phyloP scores from a whole-genome alignment of 2,888 invertebrate species.

The Gasteruption jaculator region DNA sequence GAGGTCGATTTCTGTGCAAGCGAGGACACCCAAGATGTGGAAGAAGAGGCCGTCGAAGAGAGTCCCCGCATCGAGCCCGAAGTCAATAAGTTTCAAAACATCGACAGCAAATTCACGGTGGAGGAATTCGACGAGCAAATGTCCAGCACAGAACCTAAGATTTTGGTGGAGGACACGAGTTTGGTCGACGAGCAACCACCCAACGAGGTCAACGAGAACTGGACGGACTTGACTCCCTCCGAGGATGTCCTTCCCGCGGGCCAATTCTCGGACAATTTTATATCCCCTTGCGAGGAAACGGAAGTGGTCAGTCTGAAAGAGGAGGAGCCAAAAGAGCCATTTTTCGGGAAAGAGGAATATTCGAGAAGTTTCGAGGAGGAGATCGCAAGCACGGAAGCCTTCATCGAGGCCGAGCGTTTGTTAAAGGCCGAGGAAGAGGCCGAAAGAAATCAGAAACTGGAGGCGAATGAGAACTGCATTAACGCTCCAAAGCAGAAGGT shows the following conservation, averaged over 20 bases:
- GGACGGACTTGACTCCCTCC: constrained; percentile 20
- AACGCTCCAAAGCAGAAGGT: constrained; percentile 19
- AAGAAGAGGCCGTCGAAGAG: constrained; percentile 18
- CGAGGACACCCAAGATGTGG: constrained; percentile 14
- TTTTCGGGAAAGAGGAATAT: no score
- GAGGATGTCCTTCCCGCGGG: constrained; percentile 19
- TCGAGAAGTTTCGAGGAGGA: constrained; percentile 19
- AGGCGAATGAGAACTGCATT: constrained; percentile 21
- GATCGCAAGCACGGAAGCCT: constrained; percentile 24
- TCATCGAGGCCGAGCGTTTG: constrained; percentile 24
- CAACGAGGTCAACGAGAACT: constrained; percentile 18
- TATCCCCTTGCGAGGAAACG: neutral
- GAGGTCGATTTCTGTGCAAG: constrained; percentile 7
- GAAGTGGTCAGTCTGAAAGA: constrained; percentile 6
- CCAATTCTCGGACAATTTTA: constrained; percentile 36
- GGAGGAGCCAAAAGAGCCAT: neutral
- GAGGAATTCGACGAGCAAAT: constrained; percentile 15
- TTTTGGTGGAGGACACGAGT: constrained; percentile 15
- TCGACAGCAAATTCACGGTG: constrained; percentile 8
- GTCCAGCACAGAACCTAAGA: constrained; percentile 12
- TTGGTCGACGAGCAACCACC: constrained; percentile 12
- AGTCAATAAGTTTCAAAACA: neutral
- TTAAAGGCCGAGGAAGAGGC: constrained; percentile 25
- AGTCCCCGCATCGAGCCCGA: constrained; percentile 13
- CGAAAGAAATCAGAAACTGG: neutral